Evolutionary conservation across 2,113 vertebrate species (phyloP), one percentile per base, ranked within the genome.

Genomic region (Oceanodroma tethys): DNA sequence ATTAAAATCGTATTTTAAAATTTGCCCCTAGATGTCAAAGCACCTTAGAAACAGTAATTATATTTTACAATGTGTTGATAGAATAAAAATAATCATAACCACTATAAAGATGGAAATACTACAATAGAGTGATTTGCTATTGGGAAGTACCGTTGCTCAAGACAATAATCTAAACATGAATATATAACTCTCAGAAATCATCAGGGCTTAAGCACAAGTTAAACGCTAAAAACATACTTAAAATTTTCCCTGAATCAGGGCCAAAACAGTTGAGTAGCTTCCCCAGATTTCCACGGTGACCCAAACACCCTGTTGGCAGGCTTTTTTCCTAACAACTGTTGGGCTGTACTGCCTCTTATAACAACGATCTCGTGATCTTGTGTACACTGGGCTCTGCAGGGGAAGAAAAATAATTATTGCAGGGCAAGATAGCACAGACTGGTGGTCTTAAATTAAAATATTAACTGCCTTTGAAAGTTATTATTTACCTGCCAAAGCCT

Each of bases 381-480:
- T 1, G 3, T 71, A 47, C 34, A 60, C 5, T 56, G 45, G 32
- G 16, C 40, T 60, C 73, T 55, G n/a, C 23, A 59, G 43, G 42
- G 58, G 8, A 92, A 89, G 73, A 81, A 76, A 94, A 56, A 67
- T 20, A 75, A 73, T 86, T 81, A 52, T 66, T 95, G 16, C 30
- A 68, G 30, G 43, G 25, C 56, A 84, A 90, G 56, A 56, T 32
- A 90, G 7, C 52, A 87, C 38, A 94, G 45, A 73, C 9, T 66
- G 59, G 56, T 75, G 29, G 55, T 65, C 81, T 67, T 92, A 85
- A 93, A 81, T 79, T 84, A 88, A 93, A 96, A 90, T 87, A 85
- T 65, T 87, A 81, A 62, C 38, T 75, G 53, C n/a, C 56, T 76
- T 50, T 78, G 62, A 76, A 93, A 84, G 27, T 42, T 79, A 43